Percentiles rank a stretch among this genome's conserved stretches.
These are phyloP conservation scores for Acleris holmiana DNA, from an alignment of 2,888 invertebrate genomes.

Conservation along the genomic window DNA sequence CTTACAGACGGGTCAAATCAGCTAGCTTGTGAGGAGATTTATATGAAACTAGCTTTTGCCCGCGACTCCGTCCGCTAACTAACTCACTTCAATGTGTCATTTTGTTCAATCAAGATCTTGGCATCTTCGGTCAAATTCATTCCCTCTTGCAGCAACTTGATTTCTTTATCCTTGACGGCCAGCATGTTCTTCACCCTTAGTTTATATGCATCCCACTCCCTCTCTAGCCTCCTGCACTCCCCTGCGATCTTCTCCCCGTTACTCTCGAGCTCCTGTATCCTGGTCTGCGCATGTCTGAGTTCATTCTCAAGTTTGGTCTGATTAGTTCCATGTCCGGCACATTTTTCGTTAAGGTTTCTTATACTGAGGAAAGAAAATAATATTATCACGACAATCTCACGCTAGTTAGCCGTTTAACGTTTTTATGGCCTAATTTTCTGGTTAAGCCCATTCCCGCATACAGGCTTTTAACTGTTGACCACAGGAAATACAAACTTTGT, in stretches of 20 bases:
- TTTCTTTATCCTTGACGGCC: conserved; percentile 67
- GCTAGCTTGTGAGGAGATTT: no score
- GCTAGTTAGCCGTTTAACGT: no score
- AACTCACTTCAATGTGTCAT: conserved; percentile 68
- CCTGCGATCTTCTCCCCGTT: conserved; percentile 59
- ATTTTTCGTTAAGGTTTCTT: conserved; percentile 51
- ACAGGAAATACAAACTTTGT: no score
- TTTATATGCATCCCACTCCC: conserved; percentile 76
- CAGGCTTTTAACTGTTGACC: no score
- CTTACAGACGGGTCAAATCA: no score
- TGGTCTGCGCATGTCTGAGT: conserved; percentile 65
- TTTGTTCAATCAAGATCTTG: conserved; percentile 62
- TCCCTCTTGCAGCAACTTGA: conserved; percentile 64
- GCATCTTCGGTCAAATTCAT: conserved; percentile 61
- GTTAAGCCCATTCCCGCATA: no score
- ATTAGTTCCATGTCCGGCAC: conserved; percentile 48
- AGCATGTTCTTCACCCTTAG: conserved; percentile 75
- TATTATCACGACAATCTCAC: not conserved
- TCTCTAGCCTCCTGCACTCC: conserved; percentile 68
- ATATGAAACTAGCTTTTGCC: no score
- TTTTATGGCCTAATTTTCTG: no score
- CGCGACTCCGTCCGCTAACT: no score
- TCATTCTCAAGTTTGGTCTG: conserved; percentile 67
- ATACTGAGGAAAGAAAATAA: conserved; percentile 49
- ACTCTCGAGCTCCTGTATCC: conserved; percentile 57